Evolutionary conservation across 2,888 invertebrate species (phyloP).

Genomic region (Cynaeus angustus): DNA sequence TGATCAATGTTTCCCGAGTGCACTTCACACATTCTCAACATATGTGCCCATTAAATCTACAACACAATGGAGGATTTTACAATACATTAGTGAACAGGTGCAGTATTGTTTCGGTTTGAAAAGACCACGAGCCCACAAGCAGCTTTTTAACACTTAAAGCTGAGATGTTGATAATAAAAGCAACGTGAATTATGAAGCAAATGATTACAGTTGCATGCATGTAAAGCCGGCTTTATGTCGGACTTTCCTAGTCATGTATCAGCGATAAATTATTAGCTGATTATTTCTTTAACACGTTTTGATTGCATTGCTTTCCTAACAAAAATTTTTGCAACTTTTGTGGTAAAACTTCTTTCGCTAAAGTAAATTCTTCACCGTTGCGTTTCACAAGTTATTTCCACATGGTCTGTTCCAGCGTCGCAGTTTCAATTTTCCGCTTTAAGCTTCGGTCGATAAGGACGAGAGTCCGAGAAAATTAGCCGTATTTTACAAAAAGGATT

Average conservation of each 20-base stretch:
- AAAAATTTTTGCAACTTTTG: constrained; percentile 36
- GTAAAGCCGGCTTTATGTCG: no score
- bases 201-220: background rate
- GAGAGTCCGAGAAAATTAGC: constrained; percentile 46
- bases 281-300: background rate
- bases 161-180: background rate
- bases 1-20: no score
- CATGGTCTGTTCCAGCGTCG: constrained; percentile 43
- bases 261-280: background rate
- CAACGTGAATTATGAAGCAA: background rate
- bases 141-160: background rate
- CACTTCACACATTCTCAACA: background rate
- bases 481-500: constrained; percentile 43
- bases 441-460: constrained; percentile 36
- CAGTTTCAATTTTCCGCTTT: constrained; percentile 48
- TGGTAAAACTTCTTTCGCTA: constrained; percentile 43
- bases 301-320: constrained; percentile 32
- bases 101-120: constrained; percentile 3
- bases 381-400: constrained; percentile 49
- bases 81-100: constrained; percentile 5
- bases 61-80: background rate
- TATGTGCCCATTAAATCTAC: background rate
- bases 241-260: no score
- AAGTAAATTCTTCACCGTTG: constrained; percentile 51
- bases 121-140: background rate